Evolutionary conservation across 23 tunicate species (phyloP).

Genomic region (Pegea sp.): DNA sequence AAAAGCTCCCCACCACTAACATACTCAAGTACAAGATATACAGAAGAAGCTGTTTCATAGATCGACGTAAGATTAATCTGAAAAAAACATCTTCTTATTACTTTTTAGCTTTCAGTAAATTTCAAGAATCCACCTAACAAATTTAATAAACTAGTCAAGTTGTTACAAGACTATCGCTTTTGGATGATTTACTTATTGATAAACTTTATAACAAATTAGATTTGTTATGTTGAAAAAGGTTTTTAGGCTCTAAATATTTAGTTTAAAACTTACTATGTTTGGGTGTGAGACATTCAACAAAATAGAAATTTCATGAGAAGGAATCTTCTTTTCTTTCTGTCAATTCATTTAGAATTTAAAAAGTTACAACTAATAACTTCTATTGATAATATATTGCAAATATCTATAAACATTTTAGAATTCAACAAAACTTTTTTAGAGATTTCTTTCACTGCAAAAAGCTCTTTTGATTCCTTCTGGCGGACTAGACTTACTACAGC

Average conservation of each 20-base stretch:
- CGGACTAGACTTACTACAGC: conserved; percentile 25
- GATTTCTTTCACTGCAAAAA: conserved; percentile 37
- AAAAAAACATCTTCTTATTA: conserved; percentile 2
- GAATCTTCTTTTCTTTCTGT: conserved; percentile 47
- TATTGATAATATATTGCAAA: neutral
- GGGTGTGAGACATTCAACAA: conserved; percentile 43
- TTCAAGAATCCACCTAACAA: too few species aligned
- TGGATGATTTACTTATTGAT: too few species aligned
- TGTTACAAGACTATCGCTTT: too few species aligned
- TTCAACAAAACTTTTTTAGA: conserved; percentile 17
- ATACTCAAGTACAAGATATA: conserved; percentile 51
- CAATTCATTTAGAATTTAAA: too few species aligned
- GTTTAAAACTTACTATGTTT: conserved; percentile 31
- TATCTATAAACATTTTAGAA: neutral
- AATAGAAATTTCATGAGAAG: conserved; percentile 40
- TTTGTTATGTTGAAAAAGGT: too few species aligned
- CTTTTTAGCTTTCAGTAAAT: too few species aligned
- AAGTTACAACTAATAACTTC: neutral
- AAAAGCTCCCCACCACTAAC: conserved; percentile 84
- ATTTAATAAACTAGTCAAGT: too few species aligned
- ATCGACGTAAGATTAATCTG: conserved; percentile 55
- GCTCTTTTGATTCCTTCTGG: conserved; percentile 39
- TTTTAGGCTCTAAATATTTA: neutral
- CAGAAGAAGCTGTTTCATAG: conserved; percentile 28
- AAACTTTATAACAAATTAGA: too few species aligned